Percentiles rank a stretch among this genome's conserved stretches.
Evolutionary conservation across 2,888 invertebrate genomes (phyloP).

Genomic region (Augochlorella aurata): DNA sequence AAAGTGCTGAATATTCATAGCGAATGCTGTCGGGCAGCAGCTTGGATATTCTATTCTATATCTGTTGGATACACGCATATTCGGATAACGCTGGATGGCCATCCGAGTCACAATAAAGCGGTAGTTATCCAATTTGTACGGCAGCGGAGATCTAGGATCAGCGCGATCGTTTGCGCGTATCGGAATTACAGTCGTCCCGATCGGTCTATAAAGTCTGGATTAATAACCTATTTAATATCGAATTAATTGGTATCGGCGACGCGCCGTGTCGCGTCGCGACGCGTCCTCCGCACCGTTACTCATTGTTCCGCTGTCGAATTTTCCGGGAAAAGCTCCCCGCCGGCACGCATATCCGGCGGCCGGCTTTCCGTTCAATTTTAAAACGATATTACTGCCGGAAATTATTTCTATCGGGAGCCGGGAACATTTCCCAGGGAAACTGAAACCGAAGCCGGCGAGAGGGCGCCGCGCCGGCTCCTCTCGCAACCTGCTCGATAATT

Average conservation of each 20-base stretch:
- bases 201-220: conserved; percentile 11
- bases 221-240: conserved; percentile 39
- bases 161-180: background rate
- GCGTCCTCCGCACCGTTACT: background rate
- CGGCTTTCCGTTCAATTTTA: conserved; percentile 1
- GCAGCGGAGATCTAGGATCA: conserved; percentile 20
- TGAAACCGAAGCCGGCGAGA: background rate
- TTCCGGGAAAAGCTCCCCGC: background rate
- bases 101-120: conserved; percentile 18
- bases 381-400: conserved; percentile 26
- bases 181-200: conserved; percentile 14
- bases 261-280: background rate
- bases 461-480: background rate
- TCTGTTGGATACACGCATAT: background rate
- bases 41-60: background rate
- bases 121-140: conserved; percentile 43
- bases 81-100: background rate
- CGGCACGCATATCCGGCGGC: background rate
- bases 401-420: conserved; percentile 20
- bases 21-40: background rate
- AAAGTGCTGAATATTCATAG: conserved; percentile 40
- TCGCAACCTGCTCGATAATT: conserved; percentile 40
- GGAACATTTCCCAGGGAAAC: background rate
- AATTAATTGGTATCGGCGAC: conserved; percentile 31
- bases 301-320: conserved; percentile 12